Evolutionary conservation across 2,113 vertebrate species (phyloP), one percentile per base, ranked within the genome.

Genomic region (Nanorana parkeri): DNA sequence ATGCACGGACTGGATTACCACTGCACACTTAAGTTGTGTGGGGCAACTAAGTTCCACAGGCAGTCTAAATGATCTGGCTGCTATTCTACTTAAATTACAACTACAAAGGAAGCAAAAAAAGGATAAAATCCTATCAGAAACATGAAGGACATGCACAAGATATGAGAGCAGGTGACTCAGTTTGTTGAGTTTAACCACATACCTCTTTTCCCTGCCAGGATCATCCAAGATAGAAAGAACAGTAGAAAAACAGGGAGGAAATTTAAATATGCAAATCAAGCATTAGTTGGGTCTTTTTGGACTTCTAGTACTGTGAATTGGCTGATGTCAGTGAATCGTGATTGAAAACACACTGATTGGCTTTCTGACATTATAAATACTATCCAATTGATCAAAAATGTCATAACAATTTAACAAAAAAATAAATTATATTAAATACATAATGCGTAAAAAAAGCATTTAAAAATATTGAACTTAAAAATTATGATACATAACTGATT

Each of bases 201-300:
- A 98, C 97, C 97, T 98, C 96, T 97, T 95, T 98, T 89, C 96
- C 96, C 97, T 98, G 96, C 91, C 92, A 93, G 92, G 93, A 93
- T 92, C 95, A 95, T 96, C 94, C 95, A 94, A 93, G 92, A 94
- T 90, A 92, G 95, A 94, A 94, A 90, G 92, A 95, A 95, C 90
- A 91, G 93, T 94, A 93, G 92, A 94, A 94, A 93, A 95, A 99
- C 93, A 98, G 93, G 95, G 91, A 96, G 92, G 93, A 95, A 93
- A 97, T 95, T 95, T 94, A 93, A 93, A 95, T 94, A 94, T 85
- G 92, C 88, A 92, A 63, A 90, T 94, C 90, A 96, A 87, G 91
- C 89, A 91, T 95, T 93, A 93, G 90, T 91, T 81, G 90, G 88
- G 92, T 92, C 75, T 86, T 69, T 64, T 17, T 87, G 90, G 89